These are phyloP conservation scores for Pangasius krempfi DNA, from an alignment of 2,797 vertebrate species.

Conservation along the genomic window DNA sequence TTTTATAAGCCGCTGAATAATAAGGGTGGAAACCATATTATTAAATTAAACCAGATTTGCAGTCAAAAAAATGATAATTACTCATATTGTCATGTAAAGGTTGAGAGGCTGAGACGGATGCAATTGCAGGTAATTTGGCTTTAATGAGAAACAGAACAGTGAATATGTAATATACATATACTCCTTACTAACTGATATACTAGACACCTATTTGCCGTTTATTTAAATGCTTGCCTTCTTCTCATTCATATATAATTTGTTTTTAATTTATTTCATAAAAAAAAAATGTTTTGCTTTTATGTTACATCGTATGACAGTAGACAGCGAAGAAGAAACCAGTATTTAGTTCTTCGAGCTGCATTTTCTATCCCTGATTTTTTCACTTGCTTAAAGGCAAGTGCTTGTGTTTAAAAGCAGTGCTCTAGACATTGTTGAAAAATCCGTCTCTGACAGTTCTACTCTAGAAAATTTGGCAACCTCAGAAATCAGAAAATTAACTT, in stretches of 20 bases:
- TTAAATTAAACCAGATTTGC: background rate
- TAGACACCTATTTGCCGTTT: background rate
- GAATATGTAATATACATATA: background rate
- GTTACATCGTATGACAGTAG: background rate
- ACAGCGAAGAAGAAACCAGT: background rate
- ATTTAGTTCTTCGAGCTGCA: background rate
- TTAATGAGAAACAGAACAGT: no score
- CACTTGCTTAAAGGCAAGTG: background rate
- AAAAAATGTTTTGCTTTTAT: background rate
- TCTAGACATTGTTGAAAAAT: background rate
- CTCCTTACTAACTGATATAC: background rate
- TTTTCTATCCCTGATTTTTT: background rate
- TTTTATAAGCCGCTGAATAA: background rate
- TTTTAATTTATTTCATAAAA: background rate
- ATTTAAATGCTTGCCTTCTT: no score
- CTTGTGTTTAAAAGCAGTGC: background rate
- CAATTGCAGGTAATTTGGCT: no score
- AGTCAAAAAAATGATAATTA: background rate
- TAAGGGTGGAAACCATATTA: background rate
- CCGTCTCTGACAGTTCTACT: background rate
- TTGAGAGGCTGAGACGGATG: no score
- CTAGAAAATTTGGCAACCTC: background rate
- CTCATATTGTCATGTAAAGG: no score
- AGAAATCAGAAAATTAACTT: background rate
- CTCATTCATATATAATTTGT: background rate